Evolutionary conservation across 2,797 vertebrate species (phyloP), one percentile per base, ranked within the genome.

Genomic region (Bovichtus variegatus): DNA sequence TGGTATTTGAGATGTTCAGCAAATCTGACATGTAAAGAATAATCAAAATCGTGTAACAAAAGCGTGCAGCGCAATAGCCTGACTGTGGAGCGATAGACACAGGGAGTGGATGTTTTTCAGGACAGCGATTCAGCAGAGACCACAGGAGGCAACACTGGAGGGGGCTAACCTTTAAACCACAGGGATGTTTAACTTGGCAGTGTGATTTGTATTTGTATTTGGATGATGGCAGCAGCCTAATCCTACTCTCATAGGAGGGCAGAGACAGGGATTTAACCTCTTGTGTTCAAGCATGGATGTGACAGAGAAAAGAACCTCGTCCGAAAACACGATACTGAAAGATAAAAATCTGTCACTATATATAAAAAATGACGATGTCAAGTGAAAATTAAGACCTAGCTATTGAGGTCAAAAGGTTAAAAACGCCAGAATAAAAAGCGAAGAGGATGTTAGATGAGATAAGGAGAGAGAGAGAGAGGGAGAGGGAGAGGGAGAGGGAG

Each of bases 321-420:
- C 0, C 2, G 6, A 27, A 44, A 44, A 69, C 67, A 10, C 68
- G 9, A 68, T 12, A 65, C 11, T 2, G 6, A n/a, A 16, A 15
- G 19, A 38, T n/a, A 74, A 53, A 44, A 34, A 34, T 8, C 31
- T 4, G 19, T 67, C 57, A 80, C n/a, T n/a, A 73, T 71, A 50
- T 63, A 76, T 29, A 41, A 55, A 71, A 21, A 55, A 66, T 31
- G 0, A 71, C 78, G 41, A 77, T 69, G 11, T 62, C 77, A 82
- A 51, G 60, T 65, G 40, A 78, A 67, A 82, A 70, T n/a, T 40
- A 51, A 47, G 60, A 64, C 25, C 10, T 2, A 46, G 62, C 50
- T 75, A 40, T 80, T 68, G 51, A 83, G 86, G 76, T 91, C 78
- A 90, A 91, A 91, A 91, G 87, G 85, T 91, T 71, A 89, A 64